Conservation (phyloP, 2,113 vertebrate species). For the Machaerirhynchus nigripectus region DNA sequence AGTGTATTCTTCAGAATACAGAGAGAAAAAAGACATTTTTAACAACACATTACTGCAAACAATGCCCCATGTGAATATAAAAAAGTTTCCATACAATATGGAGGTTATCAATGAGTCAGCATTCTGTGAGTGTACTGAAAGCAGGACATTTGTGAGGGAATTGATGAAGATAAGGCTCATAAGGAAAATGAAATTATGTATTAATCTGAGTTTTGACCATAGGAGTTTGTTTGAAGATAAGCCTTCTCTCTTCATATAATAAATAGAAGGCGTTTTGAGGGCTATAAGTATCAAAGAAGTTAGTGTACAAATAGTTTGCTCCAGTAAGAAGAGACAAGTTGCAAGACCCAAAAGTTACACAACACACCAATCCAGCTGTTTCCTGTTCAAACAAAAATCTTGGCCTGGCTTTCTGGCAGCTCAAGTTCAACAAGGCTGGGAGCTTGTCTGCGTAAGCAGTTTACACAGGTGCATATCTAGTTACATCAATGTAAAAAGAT, state of each 20-base stretch:
- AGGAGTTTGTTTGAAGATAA: background rate
- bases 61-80: background rate
- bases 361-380: slow-evolving; percentile 49
- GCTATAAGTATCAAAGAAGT: background rate
- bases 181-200: background rate
- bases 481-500: slow-evolving; percentile 62
- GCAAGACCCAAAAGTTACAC: slow-evolving; percentile 10
- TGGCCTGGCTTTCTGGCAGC: slow-evolving; percentile 52
- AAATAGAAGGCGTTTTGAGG: background rate
- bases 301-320: background rate
- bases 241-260: background rate
- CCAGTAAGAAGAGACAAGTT: background rate
- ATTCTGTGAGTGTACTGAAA: background rate
- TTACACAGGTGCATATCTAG: slow-evolving; percentile 63
- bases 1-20: background rate
- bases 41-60: background rate
- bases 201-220: background rate
- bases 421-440: slow-evolving; percentile 42
- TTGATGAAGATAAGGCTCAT: background rate
- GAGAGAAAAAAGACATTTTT: background rate
- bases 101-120: background rate
- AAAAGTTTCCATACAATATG: background rate
- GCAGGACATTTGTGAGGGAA: background rate
- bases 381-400: slow-evolving; percentile 56
- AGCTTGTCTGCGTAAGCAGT: slow-evolving; percentile 60